Evolutionary conservation across 2,888 invertebrate genomes (phyloP), one percentile per base, ranked within the genome.

Genomic region (Theodoxus fluviatilis): DNA sequence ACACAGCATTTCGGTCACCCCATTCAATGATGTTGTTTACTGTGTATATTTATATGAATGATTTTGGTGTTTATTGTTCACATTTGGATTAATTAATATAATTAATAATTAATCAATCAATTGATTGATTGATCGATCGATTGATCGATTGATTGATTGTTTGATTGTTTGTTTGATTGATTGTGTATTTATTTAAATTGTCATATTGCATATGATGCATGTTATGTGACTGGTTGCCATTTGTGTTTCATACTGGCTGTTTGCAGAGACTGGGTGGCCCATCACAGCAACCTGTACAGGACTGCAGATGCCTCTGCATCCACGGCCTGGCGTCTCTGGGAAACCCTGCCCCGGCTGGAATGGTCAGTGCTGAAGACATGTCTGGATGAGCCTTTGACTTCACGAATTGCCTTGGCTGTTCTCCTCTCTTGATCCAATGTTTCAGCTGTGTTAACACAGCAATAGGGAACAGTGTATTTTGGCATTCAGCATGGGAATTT

Each of bases 341-440:
- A 91, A 94, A 86, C 93, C 96, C 0, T 92, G 95, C 55, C 93
- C 95, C 9, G 97, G 97, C 74, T 96, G 94, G 85, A 91, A 94
- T 79, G 84, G 86, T 85, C 75, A 68, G 76, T 74, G 55, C n/a
- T n/a, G n/a, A n/a, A n/a, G n/a, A n/a, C n/a, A 59, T 59, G 18
- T 18, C 3, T 31, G 31, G 31, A 25, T 59, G 25, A 28, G 59
- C 6, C 31, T 1, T n/a, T n/a, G n/a, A n/a, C n/a, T n/a, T n/a
- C n/a, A n/a, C n/a, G n/a, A 12, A n/a, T 49, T 49, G 22, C 22
- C 22, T 49, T 49, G n/a, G 49, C 6, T 52, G 6, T 52, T 25
- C 28, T 25, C 52, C 52, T n/a, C n/a, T n/a, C n/a, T n/a, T n/a
- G n/a, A n/a, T n/a, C n/a, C n/a, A n/a, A n/a, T n/a, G n/a, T n/a